phyloP scores from a whole-genome alignment of 2,113 vertebrate species.

The Vanacampus margaritifer region DNA sequence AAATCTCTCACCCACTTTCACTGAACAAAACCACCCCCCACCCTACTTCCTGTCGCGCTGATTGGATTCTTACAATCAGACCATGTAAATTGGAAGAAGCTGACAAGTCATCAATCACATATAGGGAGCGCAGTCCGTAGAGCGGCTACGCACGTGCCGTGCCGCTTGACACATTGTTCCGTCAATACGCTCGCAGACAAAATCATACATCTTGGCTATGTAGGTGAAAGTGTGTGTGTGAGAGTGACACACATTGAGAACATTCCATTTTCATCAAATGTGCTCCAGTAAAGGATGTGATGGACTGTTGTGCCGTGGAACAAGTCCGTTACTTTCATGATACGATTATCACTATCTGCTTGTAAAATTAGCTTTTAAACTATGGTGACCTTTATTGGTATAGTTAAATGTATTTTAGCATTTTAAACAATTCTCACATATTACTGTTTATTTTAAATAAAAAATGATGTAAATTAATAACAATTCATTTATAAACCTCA shows the following conservation, averaged over 20 bases:
- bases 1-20: too few relatives aligned
- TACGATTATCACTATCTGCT: background rate
- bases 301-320: background rate
- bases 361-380: background rate
- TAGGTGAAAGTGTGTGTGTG: background rate
- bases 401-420: too few relatives aligned
- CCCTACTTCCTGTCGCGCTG: slow-evolving; percentile 19
- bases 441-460: too few relatives aligned
- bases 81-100: slow-evolving; percentile 55
- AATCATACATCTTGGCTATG: slow-evolving; percentile 12
- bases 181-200: slow-evolving; percentile 33
- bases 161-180: slow-evolving; percentile 27
- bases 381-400: too few relatives aligned
- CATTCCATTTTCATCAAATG: slow-evolving; percentile 3
- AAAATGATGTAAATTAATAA: too few relatives aligned
- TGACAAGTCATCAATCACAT: slow-evolving; percentile 63
- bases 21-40: too few relatives aligned
- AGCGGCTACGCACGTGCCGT: slow-evolving; percentile 27
- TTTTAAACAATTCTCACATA: too few relatives aligned
- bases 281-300: background rate
- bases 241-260: background rate
- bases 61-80: slow-evolving; percentile 61
- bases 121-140: slow-evolving; percentile 36
- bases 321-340: background rate
- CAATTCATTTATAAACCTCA: too few relatives aligned